Evolutionary conservation across 2,797 vertebrate species (phyloP), one percentile per base, ranked within the genome.

Genomic region (Leontopithecus rosalia): DNA sequence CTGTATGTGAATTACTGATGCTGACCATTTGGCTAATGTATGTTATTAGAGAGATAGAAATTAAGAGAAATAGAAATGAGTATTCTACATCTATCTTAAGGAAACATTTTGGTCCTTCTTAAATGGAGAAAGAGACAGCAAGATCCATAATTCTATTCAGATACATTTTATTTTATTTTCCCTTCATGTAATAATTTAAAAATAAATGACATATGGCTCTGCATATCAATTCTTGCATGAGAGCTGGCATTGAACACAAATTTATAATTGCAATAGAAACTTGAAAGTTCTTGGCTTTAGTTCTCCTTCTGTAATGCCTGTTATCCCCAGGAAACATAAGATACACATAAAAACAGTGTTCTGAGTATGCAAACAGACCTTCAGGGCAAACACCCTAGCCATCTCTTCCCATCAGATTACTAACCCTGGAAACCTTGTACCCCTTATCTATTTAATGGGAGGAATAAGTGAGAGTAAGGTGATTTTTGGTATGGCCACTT

Each of bases 81-180:
- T 96, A 89, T 89, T 76, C 92, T 75, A 94, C 70, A 81, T 91
- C 52, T 85, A 30, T 75, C 11, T 85, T 88, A 81, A 88, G 50
- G 48, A 94, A 89, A 28, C n/a, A 48, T 57, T 86, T 93, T 72
- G 20, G 80, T 84, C 52, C 8, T 85, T 95, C 50, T 94, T 90
- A 93, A 90, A 67, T 88, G 24, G 33, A 26, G 39, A 85, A 81
- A 90, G 30, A 81, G 61, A 79, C 41, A 76, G 33, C 7, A 89
- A 67, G 24, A 64, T 72, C 61, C 96, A 1, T 70, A 41, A 24
- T 81, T 61, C 61, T 92, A 15, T 70, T 89, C 17, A 80, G 52
- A 89, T 48, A 93, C 80, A 24, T 91, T 90, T 90, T 57, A 46
- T 73, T 11, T 91, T 73, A 11, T 89, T 95, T 95, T 75, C n/a